Evolutionary conservation across 92 coral and sea anemone species (phyloP).

Genomic region (Blastomussa wellsi): DNA sequence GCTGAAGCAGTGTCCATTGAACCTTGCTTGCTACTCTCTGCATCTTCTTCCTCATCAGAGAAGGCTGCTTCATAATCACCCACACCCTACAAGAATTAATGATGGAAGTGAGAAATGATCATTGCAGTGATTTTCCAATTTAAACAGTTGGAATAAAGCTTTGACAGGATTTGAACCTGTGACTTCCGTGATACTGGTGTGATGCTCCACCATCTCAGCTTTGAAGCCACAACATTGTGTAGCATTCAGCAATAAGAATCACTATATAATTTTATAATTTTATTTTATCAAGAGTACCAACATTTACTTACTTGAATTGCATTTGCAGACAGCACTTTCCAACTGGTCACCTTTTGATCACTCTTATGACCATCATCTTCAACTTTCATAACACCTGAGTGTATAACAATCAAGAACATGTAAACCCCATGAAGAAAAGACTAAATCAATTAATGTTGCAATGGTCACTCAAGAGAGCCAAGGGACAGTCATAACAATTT

Average conservation of each 20-base stretch:
- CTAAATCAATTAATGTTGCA: too few relatives aligned
- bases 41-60: slow-evolving; percentile 74
- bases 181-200: too few relatives aligned
- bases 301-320: slow-evolving; percentile 36
- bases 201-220: too few relatives aligned
- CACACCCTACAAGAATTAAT: slow-evolving; percentile 41
- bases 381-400: not conserved
- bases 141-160: too few relatives aligned
- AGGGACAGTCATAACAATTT: not conserved
- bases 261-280: too few relatives aligned
- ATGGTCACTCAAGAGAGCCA: not conserved
- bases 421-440: not conserved
- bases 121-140: too few relatives aligned
- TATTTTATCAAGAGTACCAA: not conserved
- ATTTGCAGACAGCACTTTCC: slow-evolving; percentile 57
- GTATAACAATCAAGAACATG: not conserved
- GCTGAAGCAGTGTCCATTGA: not conserved
- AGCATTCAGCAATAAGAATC: too few relatives aligned
- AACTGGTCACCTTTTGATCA: slow-evolving; percentile 28
- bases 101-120: too few relatives aligned
- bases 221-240: too few relatives aligned
- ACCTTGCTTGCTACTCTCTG: slow-evolving; percentile 6
- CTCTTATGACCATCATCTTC: slow-evolving; percentile 31
- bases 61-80: slow-evolving; percentile 86
- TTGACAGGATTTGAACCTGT: too few relatives aligned